Percentiles rank a stretch among this genome's conserved stretches.
Evolutionary conservation across 2,888 invertebrate species (phyloP).

Genomic region (Aphodius granarius): DNA sequence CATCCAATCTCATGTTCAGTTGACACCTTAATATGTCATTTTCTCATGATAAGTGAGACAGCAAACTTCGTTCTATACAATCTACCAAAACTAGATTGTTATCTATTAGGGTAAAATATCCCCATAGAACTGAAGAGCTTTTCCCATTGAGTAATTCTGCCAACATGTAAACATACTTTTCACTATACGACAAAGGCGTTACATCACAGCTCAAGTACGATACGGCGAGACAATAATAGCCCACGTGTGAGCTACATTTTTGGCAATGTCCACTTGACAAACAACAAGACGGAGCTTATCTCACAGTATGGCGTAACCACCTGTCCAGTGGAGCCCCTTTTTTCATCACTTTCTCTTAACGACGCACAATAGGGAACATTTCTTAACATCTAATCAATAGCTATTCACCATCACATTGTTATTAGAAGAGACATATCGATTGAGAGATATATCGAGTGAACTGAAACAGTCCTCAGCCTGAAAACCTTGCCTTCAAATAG

Average conservation of each 20-base stretch:
- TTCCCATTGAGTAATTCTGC: neutral
- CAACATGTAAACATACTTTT: neutral
- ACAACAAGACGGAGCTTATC: neutral
- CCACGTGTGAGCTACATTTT: neutral
- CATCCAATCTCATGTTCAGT: no score
- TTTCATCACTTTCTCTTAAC: neutral
- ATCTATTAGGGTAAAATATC: neutral
- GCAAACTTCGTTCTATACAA: no score
- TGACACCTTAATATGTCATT: no score
- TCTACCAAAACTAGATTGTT: neutral
- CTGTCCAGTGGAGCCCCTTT: neutral
- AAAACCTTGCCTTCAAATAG: conserved; percentile 16
- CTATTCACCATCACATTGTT: neutral
- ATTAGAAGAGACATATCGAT: no score
- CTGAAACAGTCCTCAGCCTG: neutral
- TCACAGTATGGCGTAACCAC: neutral
- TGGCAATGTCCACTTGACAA: neutral
- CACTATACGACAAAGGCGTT: neutral
- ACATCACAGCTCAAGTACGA: neutral
- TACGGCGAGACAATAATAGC: neutral
- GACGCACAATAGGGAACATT: neutral
- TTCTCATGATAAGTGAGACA: no score
- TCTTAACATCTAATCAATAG: neutral
- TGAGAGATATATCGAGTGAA: neutral
- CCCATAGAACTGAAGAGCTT: neutral